A percentile compares a stretch with the other conserved stretches of the same genome.
These are phyloP conservation scores for Camponotus pennsylvanicus DNA, from an alignment of 1,140 invertebrate species.

Conservation along the genomic window DNA sequence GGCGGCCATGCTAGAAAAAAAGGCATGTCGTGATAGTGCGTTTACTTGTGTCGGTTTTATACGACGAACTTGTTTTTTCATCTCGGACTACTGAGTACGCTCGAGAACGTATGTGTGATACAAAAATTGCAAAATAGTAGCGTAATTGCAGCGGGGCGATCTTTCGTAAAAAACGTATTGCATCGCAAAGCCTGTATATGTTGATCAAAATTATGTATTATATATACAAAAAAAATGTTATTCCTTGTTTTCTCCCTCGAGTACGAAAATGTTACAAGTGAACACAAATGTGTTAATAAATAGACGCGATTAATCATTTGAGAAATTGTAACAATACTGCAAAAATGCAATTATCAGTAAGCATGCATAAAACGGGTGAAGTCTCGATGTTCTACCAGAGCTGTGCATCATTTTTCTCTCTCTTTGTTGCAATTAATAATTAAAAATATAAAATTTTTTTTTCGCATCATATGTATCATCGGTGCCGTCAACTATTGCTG, in stretches of 20 bases:
- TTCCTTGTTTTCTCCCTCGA: background rate
- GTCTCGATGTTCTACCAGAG: slow-evolving; percentile 36
- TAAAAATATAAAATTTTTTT: background rate
- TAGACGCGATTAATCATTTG: slow-evolving; percentile 45
- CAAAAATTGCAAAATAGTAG: slow-evolving; percentile 29
- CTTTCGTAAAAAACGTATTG: slow-evolving; percentile 15
- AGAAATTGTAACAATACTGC: slow-evolving; percentile 59
- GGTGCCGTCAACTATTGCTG: too few species aligned
- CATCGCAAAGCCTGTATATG: slow-evolving; percentile 85
- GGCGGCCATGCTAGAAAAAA: slow-evolving; percentile 67
- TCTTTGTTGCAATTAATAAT: background rate
- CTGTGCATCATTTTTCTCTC: background rate
- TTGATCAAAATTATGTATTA: slow-evolving; percentile 72
- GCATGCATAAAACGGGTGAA: slow-evolving; percentile 63
- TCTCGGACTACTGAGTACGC: slow-evolving; percentile 12
- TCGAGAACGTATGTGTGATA: slow-evolving; percentile 36
- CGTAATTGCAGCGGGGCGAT: slow-evolving; percentile 27
- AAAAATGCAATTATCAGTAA: slow-evolving; percentile 67
- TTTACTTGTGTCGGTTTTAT: slow-evolving; percentile 54
- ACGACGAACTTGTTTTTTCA: background rate
- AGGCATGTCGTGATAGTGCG: slow-evolving; percentile 66
- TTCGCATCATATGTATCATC: background rate
- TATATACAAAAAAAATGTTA: slow-evolving; percentile 47
- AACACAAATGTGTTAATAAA: slow-evolving; percentile 56
- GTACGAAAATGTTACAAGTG: slow-evolving; percentile 63